Evolutionary conservation across 2,797 vertebrate genomes (phyloP), one percentile per base, ranked within the genome.

Genomic region (Gallinago nigripennis): DNA sequence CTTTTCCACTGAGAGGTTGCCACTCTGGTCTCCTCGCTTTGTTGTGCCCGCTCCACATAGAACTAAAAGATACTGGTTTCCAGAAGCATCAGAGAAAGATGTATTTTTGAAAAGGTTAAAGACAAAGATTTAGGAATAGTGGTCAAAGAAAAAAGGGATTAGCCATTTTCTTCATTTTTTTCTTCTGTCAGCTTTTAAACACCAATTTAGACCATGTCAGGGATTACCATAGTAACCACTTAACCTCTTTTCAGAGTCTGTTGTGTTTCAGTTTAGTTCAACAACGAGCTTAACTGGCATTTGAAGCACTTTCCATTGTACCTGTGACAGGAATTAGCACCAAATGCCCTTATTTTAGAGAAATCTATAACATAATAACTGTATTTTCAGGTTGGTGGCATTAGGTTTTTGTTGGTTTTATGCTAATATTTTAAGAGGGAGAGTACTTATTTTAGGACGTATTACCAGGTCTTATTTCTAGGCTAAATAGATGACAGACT

Each of bases 211-310:
- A 82, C 76, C 39, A 63, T 96, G 83, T 85, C 79, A 81, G 37
- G 50, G 50, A 96, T 96, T 96, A 94, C 96, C 96, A 93, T 92
- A 97, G 96, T 95, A 97, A 96, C 91, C 91, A 88, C 82, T 95
- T 96, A 96, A 94, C 90, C 93, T 82, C 89, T 95, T 93, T 82
- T 94, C 86, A 92, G 77, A 90, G 54, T 10, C 81, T 91, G 18
- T 93, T 95, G 37, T 95, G 79, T 96, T 96, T 96, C 65, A 20
- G 45, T 95, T 90, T 79, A 88, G 86, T 95, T 97, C 57, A 88
- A 86, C 70, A 86, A 81, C 3, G 35, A 94, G 73, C 25, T 92
- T 86, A 95, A 91, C 78, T 94, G 92, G 51, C 73, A 84, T 88
- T 94, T 95, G 86, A 91, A 96, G 83, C 33, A 63, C 64, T 96